Evolutionary conservation across 2,888 invertebrate species (phyloP).

Genomic region (Neelides folsomi): DNA sequence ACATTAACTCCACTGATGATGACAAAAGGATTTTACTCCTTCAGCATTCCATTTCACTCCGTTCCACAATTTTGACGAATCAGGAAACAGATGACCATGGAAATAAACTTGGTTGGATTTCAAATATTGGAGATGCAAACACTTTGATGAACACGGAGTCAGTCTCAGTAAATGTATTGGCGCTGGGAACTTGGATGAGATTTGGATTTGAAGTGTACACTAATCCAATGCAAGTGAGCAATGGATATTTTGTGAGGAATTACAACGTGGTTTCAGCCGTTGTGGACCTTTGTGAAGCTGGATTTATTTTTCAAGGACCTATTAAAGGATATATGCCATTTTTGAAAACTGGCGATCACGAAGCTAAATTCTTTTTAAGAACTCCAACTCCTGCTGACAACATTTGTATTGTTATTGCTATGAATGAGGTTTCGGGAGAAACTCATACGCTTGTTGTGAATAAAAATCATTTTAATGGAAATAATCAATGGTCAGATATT

Average conservation of each 20-base stretch:
- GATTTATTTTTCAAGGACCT: neutral
- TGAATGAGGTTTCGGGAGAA: neutral
- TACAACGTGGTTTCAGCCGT: constrained; percentile 5
- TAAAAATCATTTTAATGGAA: neutral
- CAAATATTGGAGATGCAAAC: constrained; percentile 7
- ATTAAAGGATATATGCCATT: neutral
- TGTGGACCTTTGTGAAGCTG: neutral
- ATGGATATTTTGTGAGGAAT: neutral
- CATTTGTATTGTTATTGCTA: neutral
- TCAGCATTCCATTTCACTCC: constrained; percentile 11
- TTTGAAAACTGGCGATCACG: neutral
- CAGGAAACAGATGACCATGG: constrained; percentile 6
- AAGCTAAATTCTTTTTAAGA: neutral
- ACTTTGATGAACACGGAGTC: constrained; percentile 16
- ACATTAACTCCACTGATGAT: neutral
- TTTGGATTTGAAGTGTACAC: constrained; percentile 11
- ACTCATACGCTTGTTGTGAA: neutral
- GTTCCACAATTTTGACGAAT: constrained; percentile 12
- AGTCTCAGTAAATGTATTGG: constrained; percentile 9
- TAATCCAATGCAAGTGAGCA: neutral
- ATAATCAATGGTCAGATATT: neutral
- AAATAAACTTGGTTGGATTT: constrained; percentile 12
- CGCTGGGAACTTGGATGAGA: constrained; percentile 10
- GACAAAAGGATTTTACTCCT: constrained; percentile 1
- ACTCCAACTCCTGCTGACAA: neutral